phyloP scores from a whole-genome alignment of 2,113 vertebrate genomes.

The Entomyzon cyanotis region DNA sequence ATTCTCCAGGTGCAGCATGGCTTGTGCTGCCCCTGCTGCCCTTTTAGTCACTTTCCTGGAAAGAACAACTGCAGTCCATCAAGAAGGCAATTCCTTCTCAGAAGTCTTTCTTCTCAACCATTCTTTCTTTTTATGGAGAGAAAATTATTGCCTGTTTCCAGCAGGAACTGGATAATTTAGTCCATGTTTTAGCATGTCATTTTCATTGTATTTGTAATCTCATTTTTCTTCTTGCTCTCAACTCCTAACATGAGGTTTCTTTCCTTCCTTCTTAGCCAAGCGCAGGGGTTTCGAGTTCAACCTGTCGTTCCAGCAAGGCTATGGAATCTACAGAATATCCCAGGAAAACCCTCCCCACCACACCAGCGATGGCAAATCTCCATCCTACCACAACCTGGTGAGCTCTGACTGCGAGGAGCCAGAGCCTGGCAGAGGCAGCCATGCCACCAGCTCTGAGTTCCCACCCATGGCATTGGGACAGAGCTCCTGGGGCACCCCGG shows the following conservation, averaged over 20 bases:
- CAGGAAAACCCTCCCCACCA: constrained; percentile 60
- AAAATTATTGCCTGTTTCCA: background rate
- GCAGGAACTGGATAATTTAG: background rate
- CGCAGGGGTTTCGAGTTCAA: constrained; percentile 89
- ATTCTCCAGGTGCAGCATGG: background rate
- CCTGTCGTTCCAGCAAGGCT: constrained; percentile 90
- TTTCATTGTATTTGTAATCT: background rate
- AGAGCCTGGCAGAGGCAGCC: constrained; percentile 50
- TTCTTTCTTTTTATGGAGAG: background rate
- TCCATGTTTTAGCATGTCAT: background rate
- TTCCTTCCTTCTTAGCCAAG: constrained; percentile 73
- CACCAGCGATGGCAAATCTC: constrained; percentile 47
- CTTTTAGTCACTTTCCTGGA: background rate
- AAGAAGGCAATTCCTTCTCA: background rate
- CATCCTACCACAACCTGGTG: constrained; percentile 72
- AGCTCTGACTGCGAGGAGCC: constrained; percentile 61
- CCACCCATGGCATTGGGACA: constrained; percentile 19
- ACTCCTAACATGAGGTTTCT: background rate
- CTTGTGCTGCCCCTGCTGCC: background rate
- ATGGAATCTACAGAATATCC: constrained; percentile 87
- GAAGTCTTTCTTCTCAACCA: background rate
- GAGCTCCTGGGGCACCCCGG: constrained; percentile 53
- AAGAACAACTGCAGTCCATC: background rate
- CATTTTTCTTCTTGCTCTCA: background rate
- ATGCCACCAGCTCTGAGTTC: background rate